Evolutionary conservation across 1,140 invertebrate genomes (phyloP), one percentile per base, ranked within the genome.

Genomic region (Drosophila parvula): DNA sequence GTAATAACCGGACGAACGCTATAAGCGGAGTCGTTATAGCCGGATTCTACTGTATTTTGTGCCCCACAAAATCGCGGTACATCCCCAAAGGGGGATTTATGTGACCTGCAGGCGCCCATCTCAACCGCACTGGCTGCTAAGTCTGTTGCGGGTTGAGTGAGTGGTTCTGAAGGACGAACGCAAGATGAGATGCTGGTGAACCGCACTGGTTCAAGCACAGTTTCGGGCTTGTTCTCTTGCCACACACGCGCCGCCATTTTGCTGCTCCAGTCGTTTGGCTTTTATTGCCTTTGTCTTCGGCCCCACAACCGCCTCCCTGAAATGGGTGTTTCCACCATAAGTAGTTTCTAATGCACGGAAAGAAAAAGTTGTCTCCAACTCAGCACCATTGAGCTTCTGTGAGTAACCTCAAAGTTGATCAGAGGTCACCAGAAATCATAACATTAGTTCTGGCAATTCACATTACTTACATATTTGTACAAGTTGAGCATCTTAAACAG

Each of bases 191-290:
- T 71, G 64, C 67, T 70, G 67, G 43, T 41, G 16, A 38, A 47
- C 64, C 40, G 41, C 63, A 68, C 30, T 38, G 62, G 18, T 34
- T 47, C 34, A 41, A 41, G 50, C 50, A 69, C 67, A 69, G 48
- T 69, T 71, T 70, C 22, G 43, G 64, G 7, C 43, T 16, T 58
- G 51, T 59, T 58, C 51, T 44, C 41, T 70, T 47, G 48, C 38
- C 59, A 81, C 60, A 82, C 74, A 82, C 60, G 69, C 64, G 80
- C 68, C 70, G 70, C 77, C 77, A 80, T 84, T 80, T 84, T 84
- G 81, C 75, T 59, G 62, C 58, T 50, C 27, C 50, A 57, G 61
- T 58, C 59, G 60, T 84, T 79, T 79, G 55, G 75, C 48, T 74
- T 84, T 80, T 80, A 84, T 74, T 80, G 81, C 75, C 70, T 80